These are phyloP conservation scores for Porites australiensis DNA, from an alignment of 64 coral and sea anemone genomes.

Conservation along the genomic window DNA sequence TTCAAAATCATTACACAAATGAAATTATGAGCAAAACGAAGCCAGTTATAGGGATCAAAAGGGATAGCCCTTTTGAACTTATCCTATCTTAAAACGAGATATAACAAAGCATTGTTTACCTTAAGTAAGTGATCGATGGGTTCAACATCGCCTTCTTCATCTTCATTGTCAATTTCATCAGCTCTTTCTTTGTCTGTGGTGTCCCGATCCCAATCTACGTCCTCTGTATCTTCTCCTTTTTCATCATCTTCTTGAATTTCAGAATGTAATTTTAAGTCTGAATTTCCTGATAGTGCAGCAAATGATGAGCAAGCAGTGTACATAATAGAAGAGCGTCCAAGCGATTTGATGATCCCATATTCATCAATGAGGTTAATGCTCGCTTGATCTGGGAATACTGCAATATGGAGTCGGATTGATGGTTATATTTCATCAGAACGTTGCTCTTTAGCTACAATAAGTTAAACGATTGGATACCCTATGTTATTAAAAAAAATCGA, in stretches of 20 bases:
- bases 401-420: not conserved
- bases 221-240: not conserved
- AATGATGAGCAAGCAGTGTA: slow-evolving; percentile 86
- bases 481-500: too few relatives aligned
- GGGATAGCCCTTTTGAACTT: too few relatives aligned
- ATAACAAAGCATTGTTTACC: not conserved
- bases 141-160: not conserved
- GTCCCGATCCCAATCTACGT: not conserved
- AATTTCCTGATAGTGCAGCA: slow-evolving; percentile 80
- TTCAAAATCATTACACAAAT: too few relatives aligned
- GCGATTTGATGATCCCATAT: not conserved
- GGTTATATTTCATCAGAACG: too few relatives aligned
- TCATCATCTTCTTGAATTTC: not conserved
- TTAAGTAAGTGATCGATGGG: slow-evolving; percentile 18
- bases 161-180: not conserved
- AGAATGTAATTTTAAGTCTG: slow-evolving; percentile 58
- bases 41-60: too few relatives aligned
- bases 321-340: not conserved
- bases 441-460: too few relatives aligned
- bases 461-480: too few relatives aligned
- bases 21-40: too few relatives aligned
- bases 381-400: slow-evolving; percentile 55
- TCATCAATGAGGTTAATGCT: not conserved
- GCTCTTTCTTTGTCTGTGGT: not conserved
- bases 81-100: too few relatives aligned